phyloP scores from a whole-genome alignment of 2,888 invertebrate genomes.

The Trachelus troglodyta region DNA sequence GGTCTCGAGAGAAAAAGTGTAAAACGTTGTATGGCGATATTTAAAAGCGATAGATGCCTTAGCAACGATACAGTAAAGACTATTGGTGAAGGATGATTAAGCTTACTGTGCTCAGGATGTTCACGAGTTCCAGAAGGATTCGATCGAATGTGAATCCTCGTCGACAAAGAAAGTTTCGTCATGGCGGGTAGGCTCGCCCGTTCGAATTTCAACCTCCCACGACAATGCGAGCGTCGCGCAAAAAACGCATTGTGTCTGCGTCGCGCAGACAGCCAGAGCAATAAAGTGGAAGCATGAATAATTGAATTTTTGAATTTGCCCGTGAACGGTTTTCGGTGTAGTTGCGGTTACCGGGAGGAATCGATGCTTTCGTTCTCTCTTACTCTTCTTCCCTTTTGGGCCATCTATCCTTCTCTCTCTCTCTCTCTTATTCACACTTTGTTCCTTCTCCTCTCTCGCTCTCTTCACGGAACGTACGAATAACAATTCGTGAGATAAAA shows the following conservation, averaged over 20 bases:
- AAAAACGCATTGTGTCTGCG: slow-evolving; percentile 53
- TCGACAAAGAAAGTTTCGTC: neutral
- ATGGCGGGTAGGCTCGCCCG: neutral
- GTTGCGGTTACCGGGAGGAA: slow-evolving; percentile 1
- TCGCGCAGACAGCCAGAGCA: slow-evolving; percentile 38
- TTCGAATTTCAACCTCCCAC: slow-evolving; percentile 62
- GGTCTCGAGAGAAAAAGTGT: neutral
- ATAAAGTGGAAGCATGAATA: slow-evolving; percentile 13
- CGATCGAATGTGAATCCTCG: neutral
- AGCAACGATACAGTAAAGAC: neutral
- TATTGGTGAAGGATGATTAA: neutral
- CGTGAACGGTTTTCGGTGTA: slow-evolving; percentile 23
- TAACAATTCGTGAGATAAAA: slow-evolving; percentile 37
- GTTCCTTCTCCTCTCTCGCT: neutral
- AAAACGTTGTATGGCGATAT: neutral
- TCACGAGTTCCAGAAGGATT: neutral
- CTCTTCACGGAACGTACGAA: neutral
- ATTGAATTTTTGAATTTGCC: slow-evolving; percentile 22
- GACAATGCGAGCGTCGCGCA: slow-evolving; percentile 53
- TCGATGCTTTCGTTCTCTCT: neutral
- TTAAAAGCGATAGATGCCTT: neutral
- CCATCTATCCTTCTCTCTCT: neutral
- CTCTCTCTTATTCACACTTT: neutral
- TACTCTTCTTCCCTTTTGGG: neutral
- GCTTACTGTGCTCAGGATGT: neutral